Evolutionary conservation across 2,113 vertebrate genomes (phyloP).

Genomic region (Myotis davidii): DNA sequence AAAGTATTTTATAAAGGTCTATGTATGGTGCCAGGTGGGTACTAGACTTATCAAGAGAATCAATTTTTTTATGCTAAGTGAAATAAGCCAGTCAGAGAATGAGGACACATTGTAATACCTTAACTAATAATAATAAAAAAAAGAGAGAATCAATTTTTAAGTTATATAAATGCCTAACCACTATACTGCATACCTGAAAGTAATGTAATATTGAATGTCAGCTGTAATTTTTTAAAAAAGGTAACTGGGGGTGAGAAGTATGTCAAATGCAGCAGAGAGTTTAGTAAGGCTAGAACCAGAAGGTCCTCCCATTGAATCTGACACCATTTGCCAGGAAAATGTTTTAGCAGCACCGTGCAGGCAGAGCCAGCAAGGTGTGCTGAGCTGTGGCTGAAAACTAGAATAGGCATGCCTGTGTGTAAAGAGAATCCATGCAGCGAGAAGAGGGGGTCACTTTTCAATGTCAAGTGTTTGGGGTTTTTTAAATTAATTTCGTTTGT

Average conservation of each 20-base stretch:
- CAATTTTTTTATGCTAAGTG: too few species aligned
- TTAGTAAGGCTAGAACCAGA: not conserved
- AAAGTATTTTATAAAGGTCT: not conserved
- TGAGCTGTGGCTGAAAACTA: not conserved
- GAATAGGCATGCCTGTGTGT: not conserved
- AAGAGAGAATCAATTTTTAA: not conserved
- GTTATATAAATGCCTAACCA: not conserved
- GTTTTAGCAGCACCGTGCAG: not conserved
- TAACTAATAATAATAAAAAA: too few species aligned
- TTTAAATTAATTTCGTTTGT: constrained; percentile 2
- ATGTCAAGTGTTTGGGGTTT: not conserved
- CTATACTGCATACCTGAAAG: not conserved
- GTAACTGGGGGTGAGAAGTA: not conserved
- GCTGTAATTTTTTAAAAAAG: not conserved
- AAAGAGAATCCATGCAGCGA: not conserved
- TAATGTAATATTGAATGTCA: not conserved
- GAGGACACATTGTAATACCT: too few species aligned
- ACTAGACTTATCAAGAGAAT: not conserved
- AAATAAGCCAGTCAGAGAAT: too few species aligned
- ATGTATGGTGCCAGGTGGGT: not conserved
- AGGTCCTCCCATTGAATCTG: not conserved
- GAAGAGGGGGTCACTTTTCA: not conserved
- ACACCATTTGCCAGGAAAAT: not conserved
- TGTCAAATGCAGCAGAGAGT: not conserved
- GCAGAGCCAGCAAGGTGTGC: not conserved